Evolutionary conservation across 2,888 invertebrate genomes (phyloP).

Genomic region (Conomelus anceps): DNA sequence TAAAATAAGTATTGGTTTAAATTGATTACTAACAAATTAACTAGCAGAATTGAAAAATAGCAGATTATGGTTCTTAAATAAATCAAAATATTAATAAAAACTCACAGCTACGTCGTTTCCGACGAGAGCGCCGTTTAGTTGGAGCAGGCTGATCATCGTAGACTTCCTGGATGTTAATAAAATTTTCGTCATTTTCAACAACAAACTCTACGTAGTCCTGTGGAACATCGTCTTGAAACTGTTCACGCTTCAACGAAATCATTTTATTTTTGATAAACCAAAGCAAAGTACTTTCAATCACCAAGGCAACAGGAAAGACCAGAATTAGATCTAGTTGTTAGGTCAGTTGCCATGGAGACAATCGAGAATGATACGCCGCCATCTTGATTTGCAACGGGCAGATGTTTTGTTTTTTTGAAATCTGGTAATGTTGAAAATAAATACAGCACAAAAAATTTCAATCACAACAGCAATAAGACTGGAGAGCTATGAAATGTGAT

Average conservation of each 20-base stretch:
- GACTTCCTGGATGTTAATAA: background rate
- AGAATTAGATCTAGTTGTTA: background rate
- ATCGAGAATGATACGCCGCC: background rate
- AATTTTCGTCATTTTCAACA: background rate
- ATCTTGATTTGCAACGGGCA: background rate
- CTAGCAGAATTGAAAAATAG: background rate
- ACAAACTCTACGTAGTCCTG: constrained; percentile 1
- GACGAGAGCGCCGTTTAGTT: background rate
- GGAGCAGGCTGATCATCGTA: background rate
- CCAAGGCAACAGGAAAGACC: constrained; percentile 5
- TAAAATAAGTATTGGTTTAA: no score
- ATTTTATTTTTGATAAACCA: background rate
- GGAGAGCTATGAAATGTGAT: no score
- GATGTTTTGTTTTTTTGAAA: background rate
- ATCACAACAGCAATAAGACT: no score
- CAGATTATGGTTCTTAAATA: background rate
- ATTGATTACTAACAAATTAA: no score
- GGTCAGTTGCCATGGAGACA: background rate
- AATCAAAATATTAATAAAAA: background rate
- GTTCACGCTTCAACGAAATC: constrained; percentile 6
- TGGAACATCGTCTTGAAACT: background rate
- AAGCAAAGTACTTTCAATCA: background rate
- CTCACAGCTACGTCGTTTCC: background rate
- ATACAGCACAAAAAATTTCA: no score
- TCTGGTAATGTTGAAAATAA: background rate